Base-by-base conservation (phyloP, 2,797 vertebrate species). In the Uromys caudimaculatus region DNA sequence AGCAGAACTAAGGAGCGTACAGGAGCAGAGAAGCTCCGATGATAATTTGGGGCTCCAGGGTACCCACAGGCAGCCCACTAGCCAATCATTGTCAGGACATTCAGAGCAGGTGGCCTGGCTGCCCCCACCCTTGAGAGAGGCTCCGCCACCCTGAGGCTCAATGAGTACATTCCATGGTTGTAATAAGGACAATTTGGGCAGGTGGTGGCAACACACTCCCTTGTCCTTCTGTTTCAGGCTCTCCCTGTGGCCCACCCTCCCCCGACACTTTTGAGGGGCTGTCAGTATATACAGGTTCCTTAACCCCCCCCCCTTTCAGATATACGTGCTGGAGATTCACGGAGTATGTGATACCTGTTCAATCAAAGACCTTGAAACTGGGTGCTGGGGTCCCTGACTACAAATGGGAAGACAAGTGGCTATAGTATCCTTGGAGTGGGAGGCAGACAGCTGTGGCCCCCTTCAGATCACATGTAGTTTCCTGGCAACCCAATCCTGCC, bases 371-470 rank as follows among this genome's bases (percentile, higher is more conserved):
- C 23, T 44, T 0, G 5, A 10, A 87, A 35, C 35, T 2, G 73
- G 0, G 9, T 13, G 19, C 47, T 64, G 75, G 47, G 35, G 32
- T 78, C 3, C 87, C 75, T 78, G 88, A 50, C 56, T 64, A n/a
- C 87, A 29, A 6, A 67, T 16, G 8, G 73, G 71, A 44, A 27
- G 3, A 0, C 11, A 56, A 17, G n/a, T 41, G 9, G 6, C 35
- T 0, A 0, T 9, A 82, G 13, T 0, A 0, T 17, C 12, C 1
- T 21, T 35, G 12, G 2, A 0, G 1, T 16, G 13, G 10, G 60
- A 54, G 6, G 10, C 3, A 17, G 6, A 32, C 44, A 24, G 6
- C 52, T 47, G 4, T 8, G 41, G 50, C 52, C 21, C 58, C 58
- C 75, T 19, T 41, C 54, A 67, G 76, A 19, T 41, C 38, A 8